Evolutionary conservation across 2,888 invertebrate species (phyloP).

Genomic region (Drosophila imparisetae): DNA sequence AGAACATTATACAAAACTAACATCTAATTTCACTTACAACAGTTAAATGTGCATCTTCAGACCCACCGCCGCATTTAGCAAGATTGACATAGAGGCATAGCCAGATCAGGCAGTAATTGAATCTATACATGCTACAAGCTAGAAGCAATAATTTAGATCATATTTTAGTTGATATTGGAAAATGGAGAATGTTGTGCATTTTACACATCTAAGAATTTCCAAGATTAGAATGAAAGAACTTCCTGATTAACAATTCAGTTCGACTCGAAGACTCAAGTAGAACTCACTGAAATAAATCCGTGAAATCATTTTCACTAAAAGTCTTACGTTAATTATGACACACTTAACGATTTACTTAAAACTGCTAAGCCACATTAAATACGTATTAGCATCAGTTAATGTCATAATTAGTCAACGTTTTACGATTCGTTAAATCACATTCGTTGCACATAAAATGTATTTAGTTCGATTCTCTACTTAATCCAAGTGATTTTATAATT

Average conservation of each 20-base stretch:
- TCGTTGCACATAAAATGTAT: background rate
- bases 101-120: constrained; percentile 26
- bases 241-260: constrained; percentile 52
- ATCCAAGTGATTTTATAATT: background rate
- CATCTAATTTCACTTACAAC: constrained; percentile 30
- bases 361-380: background rate
- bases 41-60: constrained; percentile 33
- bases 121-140: constrained; percentile 1
- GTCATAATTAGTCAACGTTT: background rate
- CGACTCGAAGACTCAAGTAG: background rate
- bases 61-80: background rate
- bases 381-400: background rate
- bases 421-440: background rate
- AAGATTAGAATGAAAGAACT: background rate
- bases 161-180: background rate
- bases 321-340: background rate
- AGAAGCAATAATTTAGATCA: background rate
- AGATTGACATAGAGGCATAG: constrained; percentile 18
- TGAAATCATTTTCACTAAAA: background rate
- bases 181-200: background rate
- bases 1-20: background rate
- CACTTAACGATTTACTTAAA: background rate
- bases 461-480: background rate
- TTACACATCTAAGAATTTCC: background rate
- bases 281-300: background rate